phyloP scores from a whole-genome alignment of 2,888 invertebrate species.

The Drosophila nr. fundita region DNA sequence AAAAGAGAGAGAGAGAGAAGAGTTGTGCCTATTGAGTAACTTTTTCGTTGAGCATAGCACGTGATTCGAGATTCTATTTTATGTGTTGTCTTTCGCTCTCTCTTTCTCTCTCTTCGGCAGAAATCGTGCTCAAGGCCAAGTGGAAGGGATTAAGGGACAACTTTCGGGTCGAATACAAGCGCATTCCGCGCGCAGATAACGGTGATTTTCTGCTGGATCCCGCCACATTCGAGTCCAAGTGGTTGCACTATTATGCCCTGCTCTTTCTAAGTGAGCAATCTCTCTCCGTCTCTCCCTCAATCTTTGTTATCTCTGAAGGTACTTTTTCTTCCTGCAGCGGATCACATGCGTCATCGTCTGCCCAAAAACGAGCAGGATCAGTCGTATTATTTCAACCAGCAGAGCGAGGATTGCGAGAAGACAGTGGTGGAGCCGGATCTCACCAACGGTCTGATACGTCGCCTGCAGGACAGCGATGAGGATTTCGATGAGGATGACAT shows the following conservation, averaged over 20 bases:
- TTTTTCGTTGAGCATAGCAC: slow-evolving; percentile 9
- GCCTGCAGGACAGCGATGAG: slow-evolving; percentile 83
- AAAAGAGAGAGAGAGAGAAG: neutral
- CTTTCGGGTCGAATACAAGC: slow-evolving; percentile 85
- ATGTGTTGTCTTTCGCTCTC: slow-evolving; percentile 4
- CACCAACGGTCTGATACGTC: slow-evolving; percentile 83
- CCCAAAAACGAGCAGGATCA: slow-evolving; percentile 83
- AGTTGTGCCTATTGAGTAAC: slow-evolving; percentile 38
- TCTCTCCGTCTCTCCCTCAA: neutral
- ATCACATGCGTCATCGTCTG: slow-evolving; percentile 84
- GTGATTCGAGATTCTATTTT: slow-evolving; percentile 7
- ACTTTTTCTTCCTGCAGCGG: slow-evolving; percentile 68
- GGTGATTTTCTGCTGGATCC: slow-evolving; percentile 84
- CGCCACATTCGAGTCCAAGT: slow-evolving; percentile 84
- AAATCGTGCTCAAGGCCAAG: slow-evolving; percentile 84
- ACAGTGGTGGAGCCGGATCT: slow-evolving; percentile 84
- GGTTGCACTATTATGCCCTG: slow-evolving; percentile 84
- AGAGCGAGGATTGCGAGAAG: slow-evolving; percentile 82
- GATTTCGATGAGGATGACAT: slow-evolving; percentile 83
- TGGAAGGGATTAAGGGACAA: slow-evolving; percentile 85
- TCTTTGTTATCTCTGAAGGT: neutral
- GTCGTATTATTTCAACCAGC: slow-evolving; percentile 81
- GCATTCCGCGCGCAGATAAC: slow-evolving; percentile 83
- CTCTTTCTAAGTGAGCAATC: slow-evolving; percentile 83
- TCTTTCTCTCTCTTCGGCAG: slow-evolving; percentile 57